These are phyloP conservation scores for Toxotes jaculatrix DNA, from an alignment of 2,113 vertebrate species.

Conservation along the genomic window DNA sequence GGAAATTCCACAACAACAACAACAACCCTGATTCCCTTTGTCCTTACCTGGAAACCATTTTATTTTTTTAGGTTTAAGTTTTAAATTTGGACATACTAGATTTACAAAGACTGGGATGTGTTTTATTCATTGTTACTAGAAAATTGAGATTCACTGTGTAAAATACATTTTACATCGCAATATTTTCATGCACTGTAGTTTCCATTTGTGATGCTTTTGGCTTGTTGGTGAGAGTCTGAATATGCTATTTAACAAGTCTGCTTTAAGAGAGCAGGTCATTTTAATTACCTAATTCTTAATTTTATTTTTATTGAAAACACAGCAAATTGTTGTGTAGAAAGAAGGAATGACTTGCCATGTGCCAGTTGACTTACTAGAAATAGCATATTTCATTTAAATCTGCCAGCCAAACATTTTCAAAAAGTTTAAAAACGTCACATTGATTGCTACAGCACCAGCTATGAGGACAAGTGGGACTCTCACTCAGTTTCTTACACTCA, in stretches of 20 bases:
- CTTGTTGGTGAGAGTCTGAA: too few species aligned
- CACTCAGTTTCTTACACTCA: neutral
- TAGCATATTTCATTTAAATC: neutral
- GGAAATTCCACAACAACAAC: neutral
- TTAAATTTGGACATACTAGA: neutral
- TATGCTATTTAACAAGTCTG: too few species aligned
- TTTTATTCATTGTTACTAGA: too few species aligned
- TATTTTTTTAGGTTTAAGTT: neutral
- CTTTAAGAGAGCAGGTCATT: too few species aligned
- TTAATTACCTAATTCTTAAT: too few species aligned
- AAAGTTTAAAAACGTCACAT: neutral
- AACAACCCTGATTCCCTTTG: neutral
- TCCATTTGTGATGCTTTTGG: too few species aligned
- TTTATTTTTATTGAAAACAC: too few species aligned
- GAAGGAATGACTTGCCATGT: neutral
- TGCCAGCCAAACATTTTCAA: neutral
- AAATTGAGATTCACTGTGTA: neutral
- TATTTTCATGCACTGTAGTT: neutral
- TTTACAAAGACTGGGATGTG: neutral
- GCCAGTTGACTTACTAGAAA: too few species aligned
- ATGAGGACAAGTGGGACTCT: neutral
- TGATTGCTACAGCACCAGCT: neutral
- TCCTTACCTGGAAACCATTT: too few species aligned
- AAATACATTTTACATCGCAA: neutral
- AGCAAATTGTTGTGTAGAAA: neutral